Evolutionary conservation across 1,140 invertebrate genomes (phyloP).

Genomic region (Scaptomyza graminum): DNA sequence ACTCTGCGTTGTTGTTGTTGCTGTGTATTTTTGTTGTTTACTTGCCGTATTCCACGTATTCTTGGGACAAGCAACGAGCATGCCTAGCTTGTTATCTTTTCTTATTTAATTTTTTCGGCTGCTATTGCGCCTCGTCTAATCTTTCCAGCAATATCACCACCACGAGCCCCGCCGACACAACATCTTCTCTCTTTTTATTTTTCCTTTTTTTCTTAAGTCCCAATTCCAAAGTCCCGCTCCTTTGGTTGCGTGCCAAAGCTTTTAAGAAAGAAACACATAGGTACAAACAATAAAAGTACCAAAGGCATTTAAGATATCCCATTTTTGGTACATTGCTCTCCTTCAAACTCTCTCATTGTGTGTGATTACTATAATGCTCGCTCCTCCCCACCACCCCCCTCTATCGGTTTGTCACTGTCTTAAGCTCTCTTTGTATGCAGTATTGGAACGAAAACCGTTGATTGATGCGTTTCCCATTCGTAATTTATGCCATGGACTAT

Average conservation of each 20-base stretch:
- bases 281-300: background rate
- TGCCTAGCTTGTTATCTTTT: constrained; percentile 78
- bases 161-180: constrained; percentile 45
- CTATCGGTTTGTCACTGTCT: background rate
- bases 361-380: background rate
- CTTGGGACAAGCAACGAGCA: constrained; percentile 10
- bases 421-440: constrained; percentile 15
- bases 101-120: constrained; percentile 78
- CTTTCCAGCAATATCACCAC: constrained; percentile 79
- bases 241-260: background rate
- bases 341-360: background rate
- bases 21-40: constrained; percentile 45
- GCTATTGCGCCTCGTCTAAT: constrained; percentile 71
- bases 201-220: too few relatives aligned
- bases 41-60: constrained; percentile 70
- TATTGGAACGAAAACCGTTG: constrained; percentile 62
- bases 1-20: constrained; percentile 9
- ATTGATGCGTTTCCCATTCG: constrained; percentile 82
- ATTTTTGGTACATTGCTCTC: constrained; percentile 12
- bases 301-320: too few relatives aligned
- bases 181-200: background rate
- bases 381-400: background rate
- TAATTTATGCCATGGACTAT: constrained; percentile 81
- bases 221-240: constrained; percentile 1
- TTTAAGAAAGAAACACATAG: too few relatives aligned